phyloP scores from a whole-genome alignment of 2,797 vertebrate species.

The Ctenopoma kingsleyae region DNA sequence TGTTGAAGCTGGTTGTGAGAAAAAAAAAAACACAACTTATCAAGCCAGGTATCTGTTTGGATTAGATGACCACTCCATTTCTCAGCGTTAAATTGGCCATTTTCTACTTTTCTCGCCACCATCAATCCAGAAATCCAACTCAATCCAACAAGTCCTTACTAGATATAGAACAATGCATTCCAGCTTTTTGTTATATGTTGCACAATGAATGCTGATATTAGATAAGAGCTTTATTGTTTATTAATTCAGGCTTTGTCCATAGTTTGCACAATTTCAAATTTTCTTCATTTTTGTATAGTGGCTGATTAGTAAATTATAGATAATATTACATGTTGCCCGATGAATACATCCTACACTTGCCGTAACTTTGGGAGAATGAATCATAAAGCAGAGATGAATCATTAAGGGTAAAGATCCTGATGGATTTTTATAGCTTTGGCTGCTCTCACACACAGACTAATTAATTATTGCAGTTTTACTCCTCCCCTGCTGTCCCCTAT shows the following conservation, averaged over 20 bases:
- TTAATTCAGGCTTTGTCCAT: conserved; percentile 3
- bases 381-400: conserved; percentile 52
- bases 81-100: conserved; percentile 85
- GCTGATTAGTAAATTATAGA: not conserved
- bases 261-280: not conserved
- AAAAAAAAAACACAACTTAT: conserved; percentile 73
- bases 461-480: conserved; percentile 63
- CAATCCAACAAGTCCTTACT: conserved; percentile 49
- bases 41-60: conserved; percentile 83
- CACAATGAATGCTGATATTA: not conserved
- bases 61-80: conserved; percentile 84
- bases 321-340: conserved; percentile 3
- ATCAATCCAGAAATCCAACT: conserved; percentile 71
- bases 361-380: conserved; percentile 34
- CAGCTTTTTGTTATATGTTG: conserved; percentile 10
- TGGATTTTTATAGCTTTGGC: conserved; percentile 69
- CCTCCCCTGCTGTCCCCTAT: conserved; percentile 59
- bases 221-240: not conserved
- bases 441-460: conserved; percentile 66
- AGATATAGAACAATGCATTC: conserved; percentile 32
- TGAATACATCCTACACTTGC: conserved; percentile 8
- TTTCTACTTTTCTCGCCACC: conserved; percentile 79
- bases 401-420: conserved; percentile 55
- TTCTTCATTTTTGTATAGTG: conserved; percentile 1
- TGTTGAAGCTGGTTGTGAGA: conserved; percentile 74